Evolutionary conservation across 92 coral and sea anemone species (phyloP), one percentile per base, ranked within the genome.

Genomic region (Porites divaricata): DNA sequence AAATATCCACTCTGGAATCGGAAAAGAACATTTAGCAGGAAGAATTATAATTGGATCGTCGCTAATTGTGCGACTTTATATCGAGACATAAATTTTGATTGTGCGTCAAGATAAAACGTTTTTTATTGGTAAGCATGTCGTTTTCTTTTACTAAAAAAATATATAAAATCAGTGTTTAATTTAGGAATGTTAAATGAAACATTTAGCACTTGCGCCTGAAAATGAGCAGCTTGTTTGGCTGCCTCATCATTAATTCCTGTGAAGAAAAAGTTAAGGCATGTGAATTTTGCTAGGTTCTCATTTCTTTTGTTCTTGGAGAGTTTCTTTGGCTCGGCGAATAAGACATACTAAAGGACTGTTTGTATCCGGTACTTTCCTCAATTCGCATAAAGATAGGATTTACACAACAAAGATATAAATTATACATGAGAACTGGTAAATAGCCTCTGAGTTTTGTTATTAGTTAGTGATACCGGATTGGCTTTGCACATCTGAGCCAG

Each of bases 381-480:
- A 75, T 69, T 87, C 87, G 73, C 87, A 89, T 89, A 94, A 84
- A 82, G 89, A 87, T 84, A 81, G 83, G 87, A 94, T 94, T 94
- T 89, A 87, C 95, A 90, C 92, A 88, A 94, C 98, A 94, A 94
- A 89, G 90, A 76, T 28, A 94, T 94, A 88, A 92, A 94, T 94
- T 80, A 92, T 87, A 77, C 95, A 94, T 94, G 90, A 76, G 77
- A 72, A 70, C 84, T 82, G 72, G 91, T 92, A 87, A 87, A 92
- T 89, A 83, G 91, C 63, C 53, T 20, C 57, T 48, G 81, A 84
- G 82, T 51, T 83, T 15, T 49, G 81, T 84, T 67, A 75, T 74
- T 84, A 20, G 72, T 52, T 26, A 22, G 59, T 62, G 57, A 61
- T 22, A 65, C 63, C 45, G 81, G 88, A 53, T 76, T 76, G 75